Percentiles rank a stretch among this genome's conserved stretches.
Conservation (phyloP, 2,797 vertebrate species). For the Oreonectes daqikongensis region DNA sequence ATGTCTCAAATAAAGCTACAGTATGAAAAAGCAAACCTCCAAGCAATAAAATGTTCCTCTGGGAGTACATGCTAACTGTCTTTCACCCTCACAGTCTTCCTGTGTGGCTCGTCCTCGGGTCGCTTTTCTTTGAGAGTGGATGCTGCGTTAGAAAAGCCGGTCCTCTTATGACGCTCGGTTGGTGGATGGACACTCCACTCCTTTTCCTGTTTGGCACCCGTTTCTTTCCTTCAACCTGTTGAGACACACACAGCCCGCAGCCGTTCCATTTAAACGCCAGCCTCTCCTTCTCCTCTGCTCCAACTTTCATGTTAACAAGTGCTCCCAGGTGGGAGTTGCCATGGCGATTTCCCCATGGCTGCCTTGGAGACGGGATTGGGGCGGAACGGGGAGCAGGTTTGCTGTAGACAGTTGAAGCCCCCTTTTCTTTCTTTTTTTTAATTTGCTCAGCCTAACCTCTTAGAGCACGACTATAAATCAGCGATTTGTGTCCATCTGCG, state of each 20-base stretch:
- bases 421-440: slow-evolving; percentile 38
- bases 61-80: slow-evolving; percentile 13
- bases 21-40: neutral
- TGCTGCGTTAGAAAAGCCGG: slow-evolving; percentile 47
- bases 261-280: slow-evolving; percentile 56
- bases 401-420: slow-evolving; percentile 53
- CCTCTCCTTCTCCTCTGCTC: slow-evolving; percentile 50
- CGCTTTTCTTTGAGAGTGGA: slow-evolving; percentile 39
- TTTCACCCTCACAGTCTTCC: neutral
- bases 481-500: slow-evolving; percentile 37
- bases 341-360: slow-evolving; percentile 65
- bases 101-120: slow-evolving; percentile 20
- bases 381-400: slow-evolving; percentile 58
- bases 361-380: slow-evolving; percentile 62
- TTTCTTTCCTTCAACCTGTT: slow-evolving; percentile 59
- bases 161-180: slow-evolving; percentile 45
- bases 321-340: slow-evolving; percentile 70
- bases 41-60: neutral
- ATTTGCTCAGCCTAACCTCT: slow-evolving; percentile 52
- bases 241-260: slow-evolving; percentile 57
- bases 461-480: slow-evolving; percentile 51
- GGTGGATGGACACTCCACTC: slow-evolving; percentile 52
- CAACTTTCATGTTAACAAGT: slow-evolving; percentile 69
- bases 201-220: slow-evolving; percentile 47
- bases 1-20: neutral